Evolutionary conservation across 2,113 vertebrate genomes (phyloP), one percentile per base, ranked within the genome.

Genomic region (Crypturellus undulatus): DNA sequence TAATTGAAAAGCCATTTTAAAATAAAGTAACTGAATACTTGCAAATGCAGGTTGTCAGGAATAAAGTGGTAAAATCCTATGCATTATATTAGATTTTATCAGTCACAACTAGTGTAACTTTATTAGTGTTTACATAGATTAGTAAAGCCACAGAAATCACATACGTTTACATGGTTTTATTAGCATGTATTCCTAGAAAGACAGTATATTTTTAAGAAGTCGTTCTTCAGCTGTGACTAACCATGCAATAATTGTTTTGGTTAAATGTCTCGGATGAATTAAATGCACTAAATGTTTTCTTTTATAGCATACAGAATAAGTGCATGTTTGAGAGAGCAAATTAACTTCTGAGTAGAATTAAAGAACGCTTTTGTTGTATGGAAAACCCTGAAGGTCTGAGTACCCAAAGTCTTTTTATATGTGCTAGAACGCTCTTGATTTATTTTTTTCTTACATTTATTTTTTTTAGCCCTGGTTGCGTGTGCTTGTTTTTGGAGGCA

Each of bases 1-100:
- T 98, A 98, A 98, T 97, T 98, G 98, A 98, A 98, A 98, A 98
- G 92, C 97, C 92, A 97, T 98, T 97, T 97, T 95, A 93, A 93
- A 95, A 95, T 94, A 96, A 97, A 96, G 90, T 81, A 96, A 95
- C 93, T 59, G 93, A 95, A 58, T 32, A 90, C 79, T 70, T 89
- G 91, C 96, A 97, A 97, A 97, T 90, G 77, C 92, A 92, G 80
- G 79, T 96, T 98, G 96, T 97, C 97, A 97, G 96, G 89, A 96
- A 96, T 71, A 72, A 94, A 97, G 89, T 78, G 45, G 73, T 89
- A 87, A 95, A 96, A 96, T 77, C 72, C 81, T 92, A 56, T 92
- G 87, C 77, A 67, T 88, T 87, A 56, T 77, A 92, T 92, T 36
- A 43, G 79, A 87, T 93, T 95, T 94, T 91, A 91, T 43, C 86